Evolutionary conservation across 2,888 invertebrate species (phyloP).

Genomic region (Cephus pygmeus): DNA sequence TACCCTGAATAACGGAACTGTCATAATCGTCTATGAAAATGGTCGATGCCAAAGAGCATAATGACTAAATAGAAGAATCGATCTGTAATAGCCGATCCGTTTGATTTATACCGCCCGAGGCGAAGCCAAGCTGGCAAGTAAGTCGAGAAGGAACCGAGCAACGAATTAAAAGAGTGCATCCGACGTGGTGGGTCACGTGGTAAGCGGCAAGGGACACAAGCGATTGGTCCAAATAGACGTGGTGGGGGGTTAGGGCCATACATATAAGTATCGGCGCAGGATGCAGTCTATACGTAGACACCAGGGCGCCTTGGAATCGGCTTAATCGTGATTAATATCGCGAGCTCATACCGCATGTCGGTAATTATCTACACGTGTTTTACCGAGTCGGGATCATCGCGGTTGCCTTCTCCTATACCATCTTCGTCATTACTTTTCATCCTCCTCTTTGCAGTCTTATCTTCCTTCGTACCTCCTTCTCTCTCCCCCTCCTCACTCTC

Average conservation of each 20-base stretch:
- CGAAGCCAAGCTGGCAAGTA: constrained; percentile 1
- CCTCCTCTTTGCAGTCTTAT: background rate
- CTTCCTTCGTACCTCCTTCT: background rate
- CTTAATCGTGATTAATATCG: constrained; percentile 59
- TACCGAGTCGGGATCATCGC: constrained; percentile 38
- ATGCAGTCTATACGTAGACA: constrained; percentile 23
- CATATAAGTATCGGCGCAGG: constrained; percentile 22
- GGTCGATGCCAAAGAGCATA: background rate
- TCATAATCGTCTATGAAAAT: background rate
- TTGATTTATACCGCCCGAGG: constrained; percentile 43
- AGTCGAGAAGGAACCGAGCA: background rate
- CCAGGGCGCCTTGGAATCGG: constrained; percentile 42
- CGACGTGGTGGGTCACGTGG: background rate
- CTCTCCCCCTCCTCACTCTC: too few relatives aligned
- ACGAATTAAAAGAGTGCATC: background rate
- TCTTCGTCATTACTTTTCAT: background rate
- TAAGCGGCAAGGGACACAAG: background rate
- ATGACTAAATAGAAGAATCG: background rate
- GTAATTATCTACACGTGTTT: constrained; percentile 57
- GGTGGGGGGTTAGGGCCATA: constrained; percentile 10
- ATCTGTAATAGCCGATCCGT: constrained; percentile 44
- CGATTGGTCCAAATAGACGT: background rate
- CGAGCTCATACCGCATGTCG: constrained; percentile 44
- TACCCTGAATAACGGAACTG: background rate
- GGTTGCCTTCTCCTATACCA: background rate